Evolutionary conservation across 1,140 invertebrate genomes (phyloP).

Genomic region (Cotesia vestalis): DNA sequence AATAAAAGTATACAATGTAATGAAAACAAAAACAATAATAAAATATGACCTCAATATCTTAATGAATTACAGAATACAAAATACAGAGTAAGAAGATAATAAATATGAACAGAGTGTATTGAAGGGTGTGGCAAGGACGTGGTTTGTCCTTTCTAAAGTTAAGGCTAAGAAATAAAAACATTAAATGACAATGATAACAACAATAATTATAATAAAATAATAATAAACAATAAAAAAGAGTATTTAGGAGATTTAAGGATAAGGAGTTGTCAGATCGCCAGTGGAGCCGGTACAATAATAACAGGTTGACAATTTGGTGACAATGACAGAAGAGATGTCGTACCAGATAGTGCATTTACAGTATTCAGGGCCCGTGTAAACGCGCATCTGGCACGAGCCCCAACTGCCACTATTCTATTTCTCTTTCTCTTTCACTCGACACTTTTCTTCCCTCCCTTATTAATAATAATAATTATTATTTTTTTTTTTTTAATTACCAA

Average conservation of each 20-base stretch:
- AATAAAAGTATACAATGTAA: not conserved
- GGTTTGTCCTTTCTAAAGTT: not conserved
- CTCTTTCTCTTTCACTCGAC: conserved; percentile 10
- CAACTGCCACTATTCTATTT: conserved; percentile 64
- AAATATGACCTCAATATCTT: conserved; percentile 1
- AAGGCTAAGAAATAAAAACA: too few relatives aligned
- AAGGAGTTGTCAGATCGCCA: not conserved
- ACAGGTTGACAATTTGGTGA: conserved; percentile 50
- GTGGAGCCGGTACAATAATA: not conserved
- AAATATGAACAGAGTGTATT: not conserved
- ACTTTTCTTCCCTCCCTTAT: not conserved
- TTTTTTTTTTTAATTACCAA: not conserved
- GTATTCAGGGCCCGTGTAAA: conserved; percentile 88
- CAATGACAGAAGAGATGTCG: conserved; percentile 78
- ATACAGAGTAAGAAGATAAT: too few relatives aligned
- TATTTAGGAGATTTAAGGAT: conserved; percentile 2
- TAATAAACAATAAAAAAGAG: conserved; percentile 32
- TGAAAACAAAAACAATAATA: conserved; percentile 1
- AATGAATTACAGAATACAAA: conserved; percentile 5
- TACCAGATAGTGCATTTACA: conserved; percentile 99
- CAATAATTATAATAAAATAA: not conserved
- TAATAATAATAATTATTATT: not conserved
- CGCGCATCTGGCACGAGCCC: conserved; percentile 95
- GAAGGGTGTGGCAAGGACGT: conserved; percentile 31
- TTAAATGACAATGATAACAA: too few relatives aligned